A percentile compares a stretch with the other conserved stretches of the same genome.
Conservation (phyloP, 1,140 invertebrate genomes). For the Zaprionus taronus region DNA sequence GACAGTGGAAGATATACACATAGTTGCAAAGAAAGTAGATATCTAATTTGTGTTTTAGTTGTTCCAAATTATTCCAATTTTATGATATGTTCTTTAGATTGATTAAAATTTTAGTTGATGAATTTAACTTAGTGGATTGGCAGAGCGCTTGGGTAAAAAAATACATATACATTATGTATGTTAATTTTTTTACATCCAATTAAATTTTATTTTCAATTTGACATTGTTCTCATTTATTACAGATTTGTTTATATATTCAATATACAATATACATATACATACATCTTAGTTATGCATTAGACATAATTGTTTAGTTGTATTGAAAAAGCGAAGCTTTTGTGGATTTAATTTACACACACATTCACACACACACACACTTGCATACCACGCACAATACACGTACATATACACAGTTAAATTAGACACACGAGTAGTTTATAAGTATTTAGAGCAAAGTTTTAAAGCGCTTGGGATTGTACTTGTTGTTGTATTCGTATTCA, state of each 20-base stretch:
- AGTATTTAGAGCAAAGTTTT: constrained; percentile 65
- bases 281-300: constrained; percentile 31
- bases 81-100: neutral
- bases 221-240: constrained; percentile 18
- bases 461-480: constrained; percentile 60
- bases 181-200: constrained; percentile 27
- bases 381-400: constrained; percentile 20
- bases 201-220: constrained; percentile 12
- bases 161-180: constrained; percentile 6
- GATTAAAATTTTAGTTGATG: constrained; percentile 1
- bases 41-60: constrained; percentile 13
- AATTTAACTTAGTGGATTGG: constrained; percentile 1
- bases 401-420: constrained; percentile 38
- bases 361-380: constrained; percentile 21
- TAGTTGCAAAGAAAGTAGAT: constrained; percentile 31
- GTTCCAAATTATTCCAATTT: constrained; percentile 4
- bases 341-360: constrained; percentile 24
- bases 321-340: constrained; percentile 39
- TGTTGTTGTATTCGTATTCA: constrained; percentile 14
- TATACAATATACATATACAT: constrained; percentile 34
- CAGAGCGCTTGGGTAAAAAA: neutral
- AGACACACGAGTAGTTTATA: constrained; percentile 44
- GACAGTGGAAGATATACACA: constrained; percentile 37
- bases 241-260: constrained; percentile 30
- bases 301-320: constrained; percentile 17